Evolutionary conservation across 1,140 invertebrate species (phyloP), one percentile per base, ranked within the genome.

Genomic region (Argopecten irradians): DNA sequence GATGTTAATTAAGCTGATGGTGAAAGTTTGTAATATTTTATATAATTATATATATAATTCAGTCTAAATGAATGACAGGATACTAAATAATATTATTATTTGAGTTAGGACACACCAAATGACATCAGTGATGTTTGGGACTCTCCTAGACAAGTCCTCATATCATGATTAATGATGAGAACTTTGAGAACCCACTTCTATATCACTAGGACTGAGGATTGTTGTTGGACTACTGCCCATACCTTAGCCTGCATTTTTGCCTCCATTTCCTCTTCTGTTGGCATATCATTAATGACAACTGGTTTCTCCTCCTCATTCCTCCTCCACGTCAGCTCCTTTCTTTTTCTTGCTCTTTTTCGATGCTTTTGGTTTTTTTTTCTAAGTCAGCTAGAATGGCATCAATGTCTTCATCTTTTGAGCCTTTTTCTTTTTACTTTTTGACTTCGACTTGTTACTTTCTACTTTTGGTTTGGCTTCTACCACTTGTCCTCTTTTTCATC

Each of bases 351-450:
- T 88, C 84, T 91, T 89, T 34, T 91, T 89, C 8, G 85, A 84
- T 14, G 43, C 33, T 88, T 86, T 85, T 2, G 88, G 88, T 87
- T 92, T 92, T 71, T 95, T 93, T 0, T 71, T 95, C 94, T 0
- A 96, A 82, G 55, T 95, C 94, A 35, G 97, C 98, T 91, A 98
- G 95, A 83, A 98, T 97, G 95, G 98, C 97, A 93, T 98, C 98
- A 90, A 98, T 96, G 94, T 98, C 98, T 93, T 98, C 97, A 93
- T 98, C 97, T 94, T 97, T 98, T 87, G 98, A 97, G 92, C 97
- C 97, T 82, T 90, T 90, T 35, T 91, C 84, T 94, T 93, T 35
- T 93, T 92, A 86, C 92, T 93, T 83, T 92, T 91, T 13, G 92
- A 90, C 43, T 94, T 93, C 34, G 93, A 90, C 86, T 93, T 93